These are phyloP conservation scores for Cryptocephalus moraei DNA, from an alignment of 2,888 invertebrate species.

Conservation along the genomic window DNA sequence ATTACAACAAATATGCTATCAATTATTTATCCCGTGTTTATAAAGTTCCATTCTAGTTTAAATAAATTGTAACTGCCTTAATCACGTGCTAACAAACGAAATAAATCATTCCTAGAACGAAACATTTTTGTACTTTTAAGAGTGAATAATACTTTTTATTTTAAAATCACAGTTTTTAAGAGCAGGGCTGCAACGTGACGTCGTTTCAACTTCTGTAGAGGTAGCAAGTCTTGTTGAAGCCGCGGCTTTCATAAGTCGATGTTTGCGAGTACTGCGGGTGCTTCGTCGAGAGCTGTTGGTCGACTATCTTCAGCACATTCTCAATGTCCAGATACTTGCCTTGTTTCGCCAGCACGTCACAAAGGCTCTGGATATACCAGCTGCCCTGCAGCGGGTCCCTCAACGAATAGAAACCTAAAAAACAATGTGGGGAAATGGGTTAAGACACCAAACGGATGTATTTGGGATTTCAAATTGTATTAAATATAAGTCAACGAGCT, in stretches of 20 bases:
- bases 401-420: slow-evolving; percentile 48
- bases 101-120: too few species aligned
- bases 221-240: slow-evolving; percentile 41
- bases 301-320: slow-evolving; percentile 54
- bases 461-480: too few species aligned
- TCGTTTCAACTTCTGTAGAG: slow-evolving; percentile 6
- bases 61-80: too few species aligned
- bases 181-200: too few species aligned
- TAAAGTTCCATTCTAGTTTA: too few species aligned
- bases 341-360: slow-evolving; percentile 52
- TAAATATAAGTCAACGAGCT: too few species aligned
- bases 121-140: too few species aligned
- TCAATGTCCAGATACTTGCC: slow-evolving; percentile 55
- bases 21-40: too few species aligned
- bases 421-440: background rate
- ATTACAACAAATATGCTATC: too few species aligned
- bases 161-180: too few species aligned
- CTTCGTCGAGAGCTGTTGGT: slow-evolving; percentile 36
- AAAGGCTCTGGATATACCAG: slow-evolving; percentile 63
- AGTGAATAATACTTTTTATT: too few species aligned
- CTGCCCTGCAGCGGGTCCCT: slow-evolving; percentile 50
- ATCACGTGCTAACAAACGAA: too few species aligned
- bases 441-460: background rate
- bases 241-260: slow-evolving; percentile 51
- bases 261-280: slow-evolving; percentile 42